phyloP scores from a whole-genome alignment of 2,888 invertebrate species.

The Orthosia incerta region DNA sequence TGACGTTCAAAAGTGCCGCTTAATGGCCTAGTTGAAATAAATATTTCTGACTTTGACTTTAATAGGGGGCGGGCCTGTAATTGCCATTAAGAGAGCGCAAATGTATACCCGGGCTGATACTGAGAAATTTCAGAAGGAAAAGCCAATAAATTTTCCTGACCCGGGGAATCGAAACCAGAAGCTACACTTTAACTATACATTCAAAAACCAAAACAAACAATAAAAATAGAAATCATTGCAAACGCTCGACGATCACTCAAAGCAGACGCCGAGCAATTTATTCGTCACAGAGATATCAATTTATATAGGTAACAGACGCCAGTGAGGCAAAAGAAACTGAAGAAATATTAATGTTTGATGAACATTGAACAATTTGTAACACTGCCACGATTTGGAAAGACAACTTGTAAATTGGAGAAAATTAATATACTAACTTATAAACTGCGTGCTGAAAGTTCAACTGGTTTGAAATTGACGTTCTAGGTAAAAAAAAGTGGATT shows the following conservation, averaged over 20 bases:
- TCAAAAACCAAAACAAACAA: neutral
- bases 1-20: no score
- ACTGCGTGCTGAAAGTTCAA: constrained; percentile 23
- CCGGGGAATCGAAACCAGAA: no score
- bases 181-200: no score
- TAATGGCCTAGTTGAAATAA: no score
- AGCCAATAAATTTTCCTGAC: no score
- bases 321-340: constrained; percentile 4
- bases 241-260: neutral
- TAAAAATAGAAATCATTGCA: neutral
- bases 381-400: constrained; percentile 8
- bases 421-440: neutral
- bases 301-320: constrained; percentile 26
- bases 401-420: constrained; percentile 27
- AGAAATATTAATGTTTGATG: constrained; percentile 44
- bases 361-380: constrained; percentile 25
- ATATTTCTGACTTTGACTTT: no score
- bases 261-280: constrained; percentile 27
- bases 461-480: constrained; percentile 7
- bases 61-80: no score
- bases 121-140: no score
- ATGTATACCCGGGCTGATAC: no score
- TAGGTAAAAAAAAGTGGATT: neutral
- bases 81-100: no score
- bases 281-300: constrained; percentile 38